These are phyloP conservation scores for Stichopus chloronotus DNA, from an alignment of 35 echinoderm and acorn worm species.

Conservation along the genomic window DNA sequence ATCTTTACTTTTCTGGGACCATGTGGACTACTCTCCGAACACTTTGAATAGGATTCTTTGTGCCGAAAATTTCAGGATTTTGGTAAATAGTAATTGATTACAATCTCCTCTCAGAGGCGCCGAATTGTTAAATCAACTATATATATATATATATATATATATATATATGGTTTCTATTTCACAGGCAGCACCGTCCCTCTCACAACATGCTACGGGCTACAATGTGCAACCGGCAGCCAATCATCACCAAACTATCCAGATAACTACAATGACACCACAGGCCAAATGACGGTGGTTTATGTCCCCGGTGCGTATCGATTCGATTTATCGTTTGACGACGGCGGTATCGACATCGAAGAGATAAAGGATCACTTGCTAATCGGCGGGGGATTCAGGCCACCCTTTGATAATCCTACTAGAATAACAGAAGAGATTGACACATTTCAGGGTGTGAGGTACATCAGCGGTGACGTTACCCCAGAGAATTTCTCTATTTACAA, in stretches of 20 bases:
- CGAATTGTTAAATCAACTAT: no score
- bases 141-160: no score
- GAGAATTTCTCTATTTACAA: background rate
- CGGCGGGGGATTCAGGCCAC: background rate
- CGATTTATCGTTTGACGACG: slow-evolving; percentile 16
- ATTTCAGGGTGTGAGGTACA: background rate
- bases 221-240: background rate
- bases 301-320: slow-evolving; percentile 20
- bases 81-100: no score
- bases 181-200: background rate
- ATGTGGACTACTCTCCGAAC: no score
- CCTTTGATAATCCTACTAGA: background rate
- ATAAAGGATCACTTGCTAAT: slow-evolving; percentile 28
- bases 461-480: background rate
- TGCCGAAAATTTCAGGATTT: no score
- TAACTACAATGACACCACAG: background rate
- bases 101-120: no score
- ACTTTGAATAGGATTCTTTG: no score
- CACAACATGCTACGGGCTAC: slow-evolving; percentile 4
- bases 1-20: no score
- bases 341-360: background rate
- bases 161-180: no score
- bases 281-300: slow-evolving; percentile 6
- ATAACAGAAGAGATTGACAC: background rate
- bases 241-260: background rate